Base-by-base conservation (phyloP, 2,797 vertebrate species). In the Prunella strophiata region DNA sequence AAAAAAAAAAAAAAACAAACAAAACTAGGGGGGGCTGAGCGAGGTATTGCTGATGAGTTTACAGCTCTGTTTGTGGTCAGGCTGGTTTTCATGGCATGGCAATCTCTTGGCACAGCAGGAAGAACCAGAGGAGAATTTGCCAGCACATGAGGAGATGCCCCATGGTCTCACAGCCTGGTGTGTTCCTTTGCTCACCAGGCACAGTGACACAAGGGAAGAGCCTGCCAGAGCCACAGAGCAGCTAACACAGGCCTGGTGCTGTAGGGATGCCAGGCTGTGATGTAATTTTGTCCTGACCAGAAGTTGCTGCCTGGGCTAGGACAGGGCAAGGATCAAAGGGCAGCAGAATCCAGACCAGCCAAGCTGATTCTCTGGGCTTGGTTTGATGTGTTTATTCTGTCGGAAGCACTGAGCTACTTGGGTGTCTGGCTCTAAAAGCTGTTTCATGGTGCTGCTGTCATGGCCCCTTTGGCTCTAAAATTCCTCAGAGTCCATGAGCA, bases 111-210 rank as follows among this genome's bases (percentile, higher is more conserved):
- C 10, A 2, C 63, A 61, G 80, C 75, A 63, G 86, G 58, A 88
- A 72, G 29, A 71, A 68, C 78, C 2, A 0, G 57, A 3, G 0
- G 29, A 80, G 66, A 45, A 76, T n/a, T 76, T 83, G 48, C 48
- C 1, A 5, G 66, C 32, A 12, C 1, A 2, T 0, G 3, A 59
- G 36, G 62, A 42, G 62, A 25, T 59, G 62, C 30, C 45, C 57
- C 3, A 1, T 0, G 2, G 66, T 59, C 65, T n/a, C 0, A 0
- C 51, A 74, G 71, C 51, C 85, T 13, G 32, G 17, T 0, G 0
- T 0, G 3, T 19, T 57, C 30, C 70, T 58, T 22, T 38, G 50
- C 36, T 58, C 20, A 3, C 26, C 13, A 6, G 45, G 20, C 15
- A 32, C 5, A 1, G 55, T 57, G 88, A 62, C 15, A 7, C 22